Conservation (phyloP, 2,113 vertebrate genomes). For the Mesembrinibis cayennensis region DNA sequence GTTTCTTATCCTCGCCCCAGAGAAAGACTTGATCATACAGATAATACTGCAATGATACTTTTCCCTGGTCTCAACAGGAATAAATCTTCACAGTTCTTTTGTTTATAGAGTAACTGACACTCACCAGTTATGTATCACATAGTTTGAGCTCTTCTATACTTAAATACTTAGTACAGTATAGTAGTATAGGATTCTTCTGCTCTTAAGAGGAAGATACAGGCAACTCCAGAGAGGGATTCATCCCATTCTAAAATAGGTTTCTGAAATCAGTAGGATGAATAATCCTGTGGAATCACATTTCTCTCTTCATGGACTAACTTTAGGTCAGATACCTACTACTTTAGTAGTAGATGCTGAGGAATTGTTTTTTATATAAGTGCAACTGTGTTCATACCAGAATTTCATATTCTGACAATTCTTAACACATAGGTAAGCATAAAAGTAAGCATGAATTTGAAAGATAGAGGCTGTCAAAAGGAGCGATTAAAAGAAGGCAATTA, state of each 20-base stretch:
- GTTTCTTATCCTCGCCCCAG: no score
- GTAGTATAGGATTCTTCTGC: not conserved
- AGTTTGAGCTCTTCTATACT: not conserved
- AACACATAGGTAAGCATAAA: not conserved
- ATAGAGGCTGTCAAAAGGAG: not conserved
- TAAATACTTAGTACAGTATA: not conserved
- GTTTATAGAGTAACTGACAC: not conserved
- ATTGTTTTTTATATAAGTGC: not conserved
- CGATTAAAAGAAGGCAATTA: not conserved
- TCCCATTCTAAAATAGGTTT: not conserved
- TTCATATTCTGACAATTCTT: not conserved
- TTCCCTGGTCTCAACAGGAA: not conserved
- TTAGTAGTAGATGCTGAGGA: no score
- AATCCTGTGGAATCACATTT: not conserved
- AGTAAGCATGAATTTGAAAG: not conserved
- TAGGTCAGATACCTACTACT: not conserved
- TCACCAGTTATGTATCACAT: not conserved
- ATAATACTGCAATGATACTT: not conserved
- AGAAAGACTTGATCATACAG: fast-evolving
- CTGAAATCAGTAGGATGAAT: not conserved
- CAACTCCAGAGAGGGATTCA: not conserved
- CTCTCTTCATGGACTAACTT: not conserved
- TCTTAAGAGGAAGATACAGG: not conserved
- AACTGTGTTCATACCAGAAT: not conserved
- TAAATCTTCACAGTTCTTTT: not conserved